Conservation (phyloP, 2,888 invertebrate species). For the Leucoptera coffeella region DNA sequence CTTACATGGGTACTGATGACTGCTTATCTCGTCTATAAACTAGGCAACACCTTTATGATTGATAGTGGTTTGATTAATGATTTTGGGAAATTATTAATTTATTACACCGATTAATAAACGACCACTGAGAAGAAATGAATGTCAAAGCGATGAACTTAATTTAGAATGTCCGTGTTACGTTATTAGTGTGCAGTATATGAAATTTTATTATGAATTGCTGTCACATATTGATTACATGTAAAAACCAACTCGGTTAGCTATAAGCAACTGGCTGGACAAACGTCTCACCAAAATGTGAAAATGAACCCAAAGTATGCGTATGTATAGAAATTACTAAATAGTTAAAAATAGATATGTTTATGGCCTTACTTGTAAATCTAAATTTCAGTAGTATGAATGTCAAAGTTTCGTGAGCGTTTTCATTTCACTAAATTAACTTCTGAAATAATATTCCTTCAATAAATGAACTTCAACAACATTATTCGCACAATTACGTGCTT, state of each 20-base stretch:
- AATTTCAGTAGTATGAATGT: slow-evolving; percentile 51
- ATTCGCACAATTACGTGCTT: slow-evolving; percentile 44
- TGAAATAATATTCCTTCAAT: slow-evolving; percentile 30
- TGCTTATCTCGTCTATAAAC: no score
- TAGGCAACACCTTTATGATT: no score
- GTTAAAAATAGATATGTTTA: slow-evolving; percentile 55
- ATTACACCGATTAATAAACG: background rate
- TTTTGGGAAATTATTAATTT: background rate
- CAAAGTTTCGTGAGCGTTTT: slow-evolving; percentile 51
- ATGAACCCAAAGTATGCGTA: slow-evolving; percentile 46
- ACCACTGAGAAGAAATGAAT: slow-evolving; percentile 33
- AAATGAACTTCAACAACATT: slow-evolving; percentile 38
- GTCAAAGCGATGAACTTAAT: slow-evolving; percentile 53
- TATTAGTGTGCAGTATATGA: slow-evolving; percentile 48
- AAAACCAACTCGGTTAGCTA: slow-evolving; percentile 30
- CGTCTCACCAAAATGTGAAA: slow-evolving; percentile 43
- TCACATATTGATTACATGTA: slow-evolving; percentile 19
- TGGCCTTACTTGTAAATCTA: slow-evolving; percentile 54
- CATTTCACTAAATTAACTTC: slow-evolving; percentile 48
- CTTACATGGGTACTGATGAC: no score
- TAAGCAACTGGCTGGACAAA: slow-evolving; percentile 36
- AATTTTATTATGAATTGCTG: slow-evolving; percentile 19
- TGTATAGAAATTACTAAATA: slow-evolving; percentile 52
- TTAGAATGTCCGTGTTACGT: slow-evolving; percentile 49
- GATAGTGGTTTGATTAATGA: no score